Evolutionary conservation across 2,888 invertebrate species (phyloP), one percentile per base, ranked within the genome.

Genomic region (Tholera decimalis): DNA sequence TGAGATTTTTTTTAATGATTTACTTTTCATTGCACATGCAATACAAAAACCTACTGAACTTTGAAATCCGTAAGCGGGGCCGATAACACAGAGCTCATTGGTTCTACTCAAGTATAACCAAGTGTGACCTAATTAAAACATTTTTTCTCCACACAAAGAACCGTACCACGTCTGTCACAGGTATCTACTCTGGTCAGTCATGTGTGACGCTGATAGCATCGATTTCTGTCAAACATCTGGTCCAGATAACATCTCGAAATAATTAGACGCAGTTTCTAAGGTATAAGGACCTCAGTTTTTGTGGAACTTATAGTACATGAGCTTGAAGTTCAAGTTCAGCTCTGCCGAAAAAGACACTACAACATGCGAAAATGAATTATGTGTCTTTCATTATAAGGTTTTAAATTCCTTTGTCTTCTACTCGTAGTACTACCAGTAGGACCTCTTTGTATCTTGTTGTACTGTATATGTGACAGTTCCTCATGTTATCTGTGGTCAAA

Each of bases 161-260:
- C 80, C 73, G 68, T 73, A 46, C 22, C 24, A 11, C 56, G 43
- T 20, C 61, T 61, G 75, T 70, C 75, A 69, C 56, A 51, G 50
- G 30, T 43, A 37, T 35, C 55, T 46, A 28, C 20, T 30, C 54
- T 24, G 55, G 43, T 43, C 57, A 56, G 30, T 70, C 70, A 65
- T 55, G 59, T 75, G 75, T 72, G 70, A 30, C 24, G 18, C 28
- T 7, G 85, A 85, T 84, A 80, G 39, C 71, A 85, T 85, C 85
- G 65, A 43, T 59, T 67, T 35, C 75, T 81, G 78, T 81, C 81
- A 80, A 73, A 85, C 83, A 84, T 80, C 65, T 77, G 79, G n/a
- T 53, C 11, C 4, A 26, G 79, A 78, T 81, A 80, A 44, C 53
- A 78, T 74, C 74, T 78, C n/a, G 13, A 66, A 55, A 76, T 83